A percentile compares a stretch with the other conserved stretches of the same genome.
These are phyloP conservation scores for Cryptosula pallasiana DNA, from an alignment of 2,888 invertebrate species.

Conservation along the genomic window DNA sequence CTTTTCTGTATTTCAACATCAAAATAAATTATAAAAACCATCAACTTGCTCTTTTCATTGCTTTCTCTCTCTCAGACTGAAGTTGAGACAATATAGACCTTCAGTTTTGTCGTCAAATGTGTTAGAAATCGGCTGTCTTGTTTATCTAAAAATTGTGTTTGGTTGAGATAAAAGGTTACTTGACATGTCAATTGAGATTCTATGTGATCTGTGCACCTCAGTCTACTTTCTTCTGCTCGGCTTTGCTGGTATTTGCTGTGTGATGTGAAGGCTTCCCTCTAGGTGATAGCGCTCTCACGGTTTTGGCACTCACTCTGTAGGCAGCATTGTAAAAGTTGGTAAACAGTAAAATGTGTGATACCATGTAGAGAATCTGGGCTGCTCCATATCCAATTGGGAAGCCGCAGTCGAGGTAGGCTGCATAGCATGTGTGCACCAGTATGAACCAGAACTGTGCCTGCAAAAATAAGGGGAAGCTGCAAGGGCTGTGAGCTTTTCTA, in stretches of 20 bases:
- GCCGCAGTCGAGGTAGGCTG: conserved; percentile 37
- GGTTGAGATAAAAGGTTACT: too few relatives aligned
- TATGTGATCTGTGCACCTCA: too few relatives aligned
- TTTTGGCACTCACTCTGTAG: conserved; percentile 30
- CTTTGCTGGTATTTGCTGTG: too few relatives aligned
- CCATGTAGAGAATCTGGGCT: conserved; percentile 37
- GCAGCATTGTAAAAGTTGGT: conserved; percentile 48
- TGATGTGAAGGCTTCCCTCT: too few relatives aligned
- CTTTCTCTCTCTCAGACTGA: too few relatives aligned
- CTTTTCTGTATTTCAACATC: conserved; percentile 1
- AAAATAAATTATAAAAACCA: not conserved
- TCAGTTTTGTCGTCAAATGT: too few relatives aligned
- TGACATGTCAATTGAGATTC: too few relatives aligned
- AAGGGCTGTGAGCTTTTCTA: not conserved
- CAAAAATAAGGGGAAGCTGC: conserved; percentile 23
- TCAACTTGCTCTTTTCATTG: not conserved
- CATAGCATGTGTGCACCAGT: conserved; percentile 52
- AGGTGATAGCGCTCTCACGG: conserved; percentile 9
- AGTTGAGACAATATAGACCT: too few relatives aligned
- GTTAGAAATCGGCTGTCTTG: too few relatives aligned
- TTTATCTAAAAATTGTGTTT: too few relatives aligned
- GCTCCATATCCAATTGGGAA: conserved; percentile 40
- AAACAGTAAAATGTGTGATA: conserved; percentile 45
- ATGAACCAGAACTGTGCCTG: conserved; percentile 51
- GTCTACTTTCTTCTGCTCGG: too few relatives aligned